Evolutionary conservation across 2,888 invertebrate species (phyloP).

Genomic region (Beris chalybata): DNA sequence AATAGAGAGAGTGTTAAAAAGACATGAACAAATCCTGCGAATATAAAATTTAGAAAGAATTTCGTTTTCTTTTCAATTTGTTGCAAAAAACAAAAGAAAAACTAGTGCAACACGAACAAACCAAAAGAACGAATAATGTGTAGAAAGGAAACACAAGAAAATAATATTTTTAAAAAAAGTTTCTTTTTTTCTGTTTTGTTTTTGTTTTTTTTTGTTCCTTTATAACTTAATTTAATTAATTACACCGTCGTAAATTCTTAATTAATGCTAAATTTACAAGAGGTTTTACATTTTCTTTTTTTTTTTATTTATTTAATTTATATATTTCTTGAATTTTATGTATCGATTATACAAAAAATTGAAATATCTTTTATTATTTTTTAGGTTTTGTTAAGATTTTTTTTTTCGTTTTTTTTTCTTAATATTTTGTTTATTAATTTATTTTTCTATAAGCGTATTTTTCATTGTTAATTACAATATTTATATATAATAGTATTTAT

Average conservation of each 20-base stretch:
- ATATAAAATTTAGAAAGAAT: background rate
- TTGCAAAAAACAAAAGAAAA: too few relatives aligned
- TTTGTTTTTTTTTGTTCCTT: conserved; percentile 4
- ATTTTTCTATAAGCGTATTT: conserved; percentile 46
- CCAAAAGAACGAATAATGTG: background rate
- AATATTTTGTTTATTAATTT: conserved; percentile 37
- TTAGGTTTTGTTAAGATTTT: conserved; percentile 20
- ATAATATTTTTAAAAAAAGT: conserved; percentile 11
- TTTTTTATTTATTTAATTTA: conserved; percentile 13
- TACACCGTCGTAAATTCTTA: conserved; percentile 7
- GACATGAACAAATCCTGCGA: too few relatives aligned
- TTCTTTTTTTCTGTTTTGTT: conserved; percentile 15
- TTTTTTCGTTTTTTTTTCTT: conserved; percentile 42
- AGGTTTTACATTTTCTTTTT: conserved; percentile 14
- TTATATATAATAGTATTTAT: background rate
- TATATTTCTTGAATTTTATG: background rate
- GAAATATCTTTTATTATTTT: conserved; percentile 12
- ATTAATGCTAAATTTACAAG: conserved; percentile 12
- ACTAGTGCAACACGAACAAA: too few relatives aligned
- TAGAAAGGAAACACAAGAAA: conserved; percentile 7
- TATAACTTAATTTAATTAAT: conserved; percentile 10
- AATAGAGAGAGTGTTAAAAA: too few relatives aligned
- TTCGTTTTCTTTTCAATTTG: background rate
- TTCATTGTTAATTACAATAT: conserved; percentile 43
- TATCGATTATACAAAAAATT: conserved; percentile 4